Evolutionary conservation across 2,113 vertebrate species (phyloP), one percentile per base, ranked within the genome.

Genomic region (Agelaius phoeniceus): DNA sequence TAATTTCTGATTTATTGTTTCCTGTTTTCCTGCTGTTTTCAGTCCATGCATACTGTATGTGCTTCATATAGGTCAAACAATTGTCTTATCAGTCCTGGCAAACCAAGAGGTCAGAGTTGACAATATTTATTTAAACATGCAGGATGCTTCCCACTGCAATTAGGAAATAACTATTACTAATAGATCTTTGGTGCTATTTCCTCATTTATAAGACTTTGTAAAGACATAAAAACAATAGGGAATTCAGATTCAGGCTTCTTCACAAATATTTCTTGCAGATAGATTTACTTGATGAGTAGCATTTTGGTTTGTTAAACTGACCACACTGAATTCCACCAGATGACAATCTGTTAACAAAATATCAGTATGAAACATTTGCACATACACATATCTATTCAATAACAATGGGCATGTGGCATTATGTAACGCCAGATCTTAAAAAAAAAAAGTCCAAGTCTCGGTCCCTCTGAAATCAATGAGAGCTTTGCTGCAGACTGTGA

Each of bases 1-100:
- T 98, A 98, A 98, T 98, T 98, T 98, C 98, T 99, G 98, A 99
- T 99, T 99, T 99, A 99, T 99, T 98, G 98, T 98, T 99, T 99
- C 99, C 99, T 99, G 98, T 98, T 98, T 98, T 98, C 98, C 98
- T 98, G 98, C 97, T 98, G 97, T 96, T 94, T 97, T 97, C 97
- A 80, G 81, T 95, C 98, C 97, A 95, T 96, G 97, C 95, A 97
- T 98, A 98, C 98, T 98, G 98, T 98, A 98, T 98, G 97, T 84
- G 76, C 97, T 98, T 97, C 97, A 86, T 97, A 97, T 97, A 98
- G 98, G 98, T 98, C 98, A 98, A 98, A 97, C 97, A 98, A 98
- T 97, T 96, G 97, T 94, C 98, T 98, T 98, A 98, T 99, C 98
- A 98, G 97, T 95, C 95, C 96, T 97, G 94, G 96, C 96, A 97